These are phyloP conservation scores for Andrena camellia DNA, from an alignment of 2,888 invertebrate genomes.

Conservation along the genomic window DNA sequence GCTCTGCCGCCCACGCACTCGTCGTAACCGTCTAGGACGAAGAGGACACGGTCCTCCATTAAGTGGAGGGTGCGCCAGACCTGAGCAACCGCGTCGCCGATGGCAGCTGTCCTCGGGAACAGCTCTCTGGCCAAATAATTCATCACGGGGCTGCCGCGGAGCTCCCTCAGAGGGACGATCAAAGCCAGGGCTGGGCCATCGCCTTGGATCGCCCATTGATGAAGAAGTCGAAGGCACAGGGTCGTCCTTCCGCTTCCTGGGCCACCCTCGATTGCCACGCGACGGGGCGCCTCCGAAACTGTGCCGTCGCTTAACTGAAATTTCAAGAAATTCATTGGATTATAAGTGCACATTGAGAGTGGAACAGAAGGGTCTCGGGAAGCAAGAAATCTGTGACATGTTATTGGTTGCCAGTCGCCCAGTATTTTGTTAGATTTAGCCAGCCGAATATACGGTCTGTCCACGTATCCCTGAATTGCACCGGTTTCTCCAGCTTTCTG, in stretches of 20 bases:
- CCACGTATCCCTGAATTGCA: too few species aligned
- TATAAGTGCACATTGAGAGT: too few species aligned
- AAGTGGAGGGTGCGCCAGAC: conserved; percentile 85
- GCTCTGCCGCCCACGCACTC: conserved; percentile 84
- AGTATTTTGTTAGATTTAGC: not conserved
- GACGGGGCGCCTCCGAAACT: conserved; percentile 86
- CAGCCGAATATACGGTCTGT: too few species aligned
- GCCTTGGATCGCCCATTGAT: conserved; percentile 87
- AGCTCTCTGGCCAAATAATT: conserved; percentile 81
- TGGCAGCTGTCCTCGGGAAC: conserved; percentile 82
- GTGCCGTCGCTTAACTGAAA: conserved; percentile 85
- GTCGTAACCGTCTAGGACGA: conserved; percentile 87
- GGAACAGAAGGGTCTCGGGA: too few species aligned
- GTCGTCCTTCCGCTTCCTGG: conserved; percentile 86
- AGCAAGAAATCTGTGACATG: too few species aligned
- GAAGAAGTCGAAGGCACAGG: conserved; percentile 86
- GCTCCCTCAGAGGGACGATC: conserved; percentile 86
- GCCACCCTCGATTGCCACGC: conserved; percentile 86
- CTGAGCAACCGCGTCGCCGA: conserved; percentile 82
- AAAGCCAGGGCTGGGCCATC: conserved; percentile 86
- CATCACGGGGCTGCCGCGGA: conserved; percentile 84
- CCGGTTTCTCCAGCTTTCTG: too few species aligned
- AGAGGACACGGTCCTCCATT: conserved; percentile 85
- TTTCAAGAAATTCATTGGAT: not conserved
- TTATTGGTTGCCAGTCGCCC: too few species aligned